Evolutionary conservation across 1,140 invertebrate genomes (phyloP), one percentile per base, ranked within the genome.

Genomic region (Xylocopa sonorina): DNA sequence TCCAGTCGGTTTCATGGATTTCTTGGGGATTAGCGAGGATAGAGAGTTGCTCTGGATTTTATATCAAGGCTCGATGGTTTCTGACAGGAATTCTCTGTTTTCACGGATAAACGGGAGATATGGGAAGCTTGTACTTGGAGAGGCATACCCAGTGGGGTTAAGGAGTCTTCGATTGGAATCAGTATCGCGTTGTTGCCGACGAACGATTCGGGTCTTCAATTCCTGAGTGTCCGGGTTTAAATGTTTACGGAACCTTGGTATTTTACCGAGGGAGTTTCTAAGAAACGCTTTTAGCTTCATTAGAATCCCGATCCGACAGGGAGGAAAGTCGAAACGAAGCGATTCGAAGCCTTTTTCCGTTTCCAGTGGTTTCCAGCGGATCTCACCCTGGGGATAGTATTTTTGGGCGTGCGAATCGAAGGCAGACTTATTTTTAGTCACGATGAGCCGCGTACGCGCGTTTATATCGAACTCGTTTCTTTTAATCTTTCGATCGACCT

Each of bases 391-490:
- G 4, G 18, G 16, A 50, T 50, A 50, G 18, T 84, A 84, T 84
- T 84, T 84, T 82, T 67, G 76, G 71, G 53, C 46, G 60, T 72
- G 46, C 80, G 58, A 43, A 82, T 81, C 80, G 64, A 76, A 84
- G 76, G 80, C 76, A 55, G 69, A 79, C 69, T 79, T 84, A 84
- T 84, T 84, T 84, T 76, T 38, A 75, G 82, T 71, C 58, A 46
- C 57, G 53, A 32, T 43, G 53, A 53, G 62, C 32, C 58, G 66
- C 53, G 72, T 50, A 60, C 48, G 32, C 43, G 41, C 82, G 24
- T 81, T 81, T 81, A 81, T 73, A 74, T 82, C 69, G 66, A 76
- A 77, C 41, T 14, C 75, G n/a, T 21, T 79, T 75, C 66, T 82
- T 82, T 84, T 72, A 72, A 84, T 82, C 60, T 72, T 46, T 38